Evolutionary conservation across 2,113 vertebrate genomes (phyloP).

Genomic region (Nothoprocta pentlandii): DNA sequence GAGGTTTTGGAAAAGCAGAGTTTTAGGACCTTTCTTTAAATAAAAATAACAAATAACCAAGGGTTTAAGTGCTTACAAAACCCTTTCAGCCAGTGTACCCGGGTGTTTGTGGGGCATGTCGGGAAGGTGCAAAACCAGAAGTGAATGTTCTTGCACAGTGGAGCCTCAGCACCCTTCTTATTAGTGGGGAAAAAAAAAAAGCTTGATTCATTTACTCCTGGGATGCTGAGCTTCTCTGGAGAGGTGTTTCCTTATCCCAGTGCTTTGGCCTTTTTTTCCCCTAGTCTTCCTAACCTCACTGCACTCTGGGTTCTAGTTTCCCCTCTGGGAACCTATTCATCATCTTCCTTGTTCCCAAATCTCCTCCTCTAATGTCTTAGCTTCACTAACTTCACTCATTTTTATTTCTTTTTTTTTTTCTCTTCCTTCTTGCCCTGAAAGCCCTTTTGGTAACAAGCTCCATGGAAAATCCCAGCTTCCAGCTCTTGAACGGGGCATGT

Average conservation of each 20-base stretch:
- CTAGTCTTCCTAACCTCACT: neutral
- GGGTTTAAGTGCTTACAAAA: neutral
- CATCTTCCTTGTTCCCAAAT: rapidly evolving
- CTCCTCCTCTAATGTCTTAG: neutral
- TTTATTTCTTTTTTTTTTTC: neutral
- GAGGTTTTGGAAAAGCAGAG: neutral
- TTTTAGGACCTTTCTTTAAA: neutral
- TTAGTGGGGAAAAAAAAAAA: neutral
- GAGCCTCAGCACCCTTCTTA: neutral
- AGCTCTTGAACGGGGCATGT: neutral
- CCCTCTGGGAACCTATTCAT: neutral
- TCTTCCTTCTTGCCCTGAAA: neutral
- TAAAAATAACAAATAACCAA: neutral
- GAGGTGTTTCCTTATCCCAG: neutral
- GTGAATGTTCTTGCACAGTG: neutral
- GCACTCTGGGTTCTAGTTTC: neutral
- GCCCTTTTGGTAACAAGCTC: neutral
- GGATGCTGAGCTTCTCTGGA: neutral
- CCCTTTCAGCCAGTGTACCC: neutral
- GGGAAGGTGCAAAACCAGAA: neutral
- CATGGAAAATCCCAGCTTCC: neutral
- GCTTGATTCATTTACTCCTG: neutral
- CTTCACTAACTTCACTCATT: neutral
- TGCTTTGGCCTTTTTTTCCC: neutral
- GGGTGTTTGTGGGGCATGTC: neutral